Conservation (phyloP, 2,113 vertebrate genomes). For the Tragelaphus strepsiceros region DNA sequence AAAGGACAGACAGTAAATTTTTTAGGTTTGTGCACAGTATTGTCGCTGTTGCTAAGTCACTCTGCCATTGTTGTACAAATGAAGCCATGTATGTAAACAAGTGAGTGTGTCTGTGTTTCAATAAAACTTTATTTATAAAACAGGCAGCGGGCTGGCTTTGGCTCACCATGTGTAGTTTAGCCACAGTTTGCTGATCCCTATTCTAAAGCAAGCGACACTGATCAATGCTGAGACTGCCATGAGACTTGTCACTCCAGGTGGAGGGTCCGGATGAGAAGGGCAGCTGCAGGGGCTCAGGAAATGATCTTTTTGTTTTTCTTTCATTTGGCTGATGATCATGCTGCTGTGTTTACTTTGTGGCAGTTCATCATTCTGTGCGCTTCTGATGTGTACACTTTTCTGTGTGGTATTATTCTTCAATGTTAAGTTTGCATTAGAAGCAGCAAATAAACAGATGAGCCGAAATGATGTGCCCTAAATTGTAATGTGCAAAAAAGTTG, state of each 20-base stretch:
- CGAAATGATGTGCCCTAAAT: background rate
- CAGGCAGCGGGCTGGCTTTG: background rate
- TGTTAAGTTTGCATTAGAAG: background rate
- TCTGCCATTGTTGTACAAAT: background rate
- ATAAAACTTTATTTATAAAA: slow-evolving; percentile 38
- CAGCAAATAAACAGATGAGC: background rate
- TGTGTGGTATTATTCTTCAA: background rate
- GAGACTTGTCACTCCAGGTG: background rate
- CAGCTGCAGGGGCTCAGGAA: background rate
- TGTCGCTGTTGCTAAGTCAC: background rate
- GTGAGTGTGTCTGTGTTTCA: background rate
- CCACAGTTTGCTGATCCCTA: background rate
- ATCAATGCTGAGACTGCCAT: background rate
- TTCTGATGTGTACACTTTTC: background rate
- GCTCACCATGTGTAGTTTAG: background rate
- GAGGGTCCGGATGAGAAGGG: background rate
- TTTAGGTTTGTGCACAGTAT: background rate
- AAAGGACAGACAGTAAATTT: background rate
- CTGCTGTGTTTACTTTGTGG: background rate
- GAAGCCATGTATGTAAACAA: background rate
- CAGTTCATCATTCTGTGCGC: background rate
- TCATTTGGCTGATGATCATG: background rate
- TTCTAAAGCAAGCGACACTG: background rate
- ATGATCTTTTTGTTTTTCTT: background rate
- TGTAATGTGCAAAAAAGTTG: background rate